Base-by-base conservation (phyloP, 2,888 invertebrate species). In the Volucella inflata region DNA sequence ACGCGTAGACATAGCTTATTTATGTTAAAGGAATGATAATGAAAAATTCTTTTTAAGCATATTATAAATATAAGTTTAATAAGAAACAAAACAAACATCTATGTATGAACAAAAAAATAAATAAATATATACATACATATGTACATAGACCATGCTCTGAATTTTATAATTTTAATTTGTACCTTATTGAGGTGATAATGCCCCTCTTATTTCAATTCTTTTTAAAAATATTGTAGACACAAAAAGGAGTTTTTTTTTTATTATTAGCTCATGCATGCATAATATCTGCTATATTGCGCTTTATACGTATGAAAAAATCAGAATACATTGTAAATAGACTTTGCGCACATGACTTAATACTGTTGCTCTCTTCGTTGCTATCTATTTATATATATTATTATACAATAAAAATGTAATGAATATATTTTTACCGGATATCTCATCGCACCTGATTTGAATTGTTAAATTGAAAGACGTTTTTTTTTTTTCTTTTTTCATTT, bases 371-470 rank as follows among this genome's bases (percentile, higher is more conserved):
- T 46, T 44, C 21, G 11, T 48, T 57, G 68, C 17, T 67, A 71
- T 50, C 53, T 51, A 21, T 17, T 62, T 75, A 72, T 65, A 75
- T 60, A 71, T 30, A 30, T 30, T 30, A 80, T 74, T 74, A 80
- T 80, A 80, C 71, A 67, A 84, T 84, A 71, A 75, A 80, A 85
- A 72, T 76, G 76, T 80, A 85, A 85, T 81, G 72, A 77, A 76
- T 81, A 77, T 80, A 80, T 83, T 76, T 87, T 83, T 80, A 83
- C 87, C 87, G 87, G 87, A 87, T 87, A 72, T 82, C 83, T 79
- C 44, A 68, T 44, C 62, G 76, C 70, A 83, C 80, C 83, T 87
- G 87, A 80, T 79, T 70, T 76, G 87, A 83, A 87, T 87, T 87
- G 8, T 78, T 78, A 79, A 87, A 72, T 57, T 65, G 12, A 17